These are phyloP conservation scores for honey bee (Apis mellifera) DNA, from an alignment of 1,140 invertebrate species.

Conservation along the genomic window Amel_HAv3.1 CM009934.2:2638001-2638500, in stretches of 20 bases:
- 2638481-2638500: too few species aligned
- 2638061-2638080: constrained; percentile 9
- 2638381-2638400: too few species aligned
- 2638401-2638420: too few species aligned
- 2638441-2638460: too few species aligned
- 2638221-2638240: not conserved
- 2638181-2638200: constrained; percentile 4
- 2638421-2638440: too few species aligned
- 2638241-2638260: too few species aligned
- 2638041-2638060: not conserved
- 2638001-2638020: not conserved
- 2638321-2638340: not conserved
- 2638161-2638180: not conserved
- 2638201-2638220: constrained; percentile 12
- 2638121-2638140: not conserved
- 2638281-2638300: not conserved
- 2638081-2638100: not conserved
- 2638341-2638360: too few species aligned
- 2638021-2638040: not conserved
- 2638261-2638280: too few species aligned
- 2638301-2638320: too few species aligned
- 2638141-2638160: constrained; percentile 11
- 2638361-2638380: too few species aligned
- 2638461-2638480: too few species aligned
- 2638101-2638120: not conserved